phyloP scores from a whole-genome alignment of 2,113 vertebrate species.

The Odobenus rosmarus region DNA sequence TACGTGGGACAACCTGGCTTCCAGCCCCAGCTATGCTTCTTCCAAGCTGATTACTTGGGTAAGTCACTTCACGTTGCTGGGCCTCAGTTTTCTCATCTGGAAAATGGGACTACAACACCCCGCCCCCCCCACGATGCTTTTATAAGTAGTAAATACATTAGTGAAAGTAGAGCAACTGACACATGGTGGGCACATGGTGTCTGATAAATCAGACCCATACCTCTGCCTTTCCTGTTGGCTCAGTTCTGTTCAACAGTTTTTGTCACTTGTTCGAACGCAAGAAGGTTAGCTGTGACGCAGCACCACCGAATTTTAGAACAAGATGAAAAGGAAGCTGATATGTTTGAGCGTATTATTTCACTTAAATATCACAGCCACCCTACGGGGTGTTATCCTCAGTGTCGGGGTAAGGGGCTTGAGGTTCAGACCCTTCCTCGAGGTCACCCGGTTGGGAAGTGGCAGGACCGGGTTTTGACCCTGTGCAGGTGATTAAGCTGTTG shows the following conservation, averaged over 20 bases:
- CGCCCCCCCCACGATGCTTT: not conserved
- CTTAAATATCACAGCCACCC: not conserved
- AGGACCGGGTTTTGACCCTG: not conserved
- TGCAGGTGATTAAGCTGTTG: not conserved
- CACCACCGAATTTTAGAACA: not conserved
- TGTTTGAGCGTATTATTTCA: not conserved
- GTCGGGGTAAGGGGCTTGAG: not conserved
- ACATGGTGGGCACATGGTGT: rapidly evolving
- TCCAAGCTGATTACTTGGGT: not conserved
- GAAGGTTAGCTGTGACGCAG: not conserved
- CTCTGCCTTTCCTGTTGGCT: not conserved
- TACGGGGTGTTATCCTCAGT: not conserved
- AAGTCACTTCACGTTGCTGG: not conserved
- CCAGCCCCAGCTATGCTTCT: not conserved
- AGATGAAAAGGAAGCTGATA: not conserved
- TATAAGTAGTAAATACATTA: not conserved
- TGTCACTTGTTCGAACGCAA: not conserved
- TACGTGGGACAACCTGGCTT: not conserved
- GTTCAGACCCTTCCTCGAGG: not conserved
- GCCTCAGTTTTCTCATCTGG: not conserved
- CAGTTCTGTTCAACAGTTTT: not conserved
- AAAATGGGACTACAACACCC: not conserved
- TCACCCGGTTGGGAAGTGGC: not conserved
- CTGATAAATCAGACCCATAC: not conserved
- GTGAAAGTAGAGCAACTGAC: not conserved